phyloP scores from a whole-genome alignment of 1,140 invertebrate genomes.

The Pachyrhynchus sulphureomaculatus region DNA sequence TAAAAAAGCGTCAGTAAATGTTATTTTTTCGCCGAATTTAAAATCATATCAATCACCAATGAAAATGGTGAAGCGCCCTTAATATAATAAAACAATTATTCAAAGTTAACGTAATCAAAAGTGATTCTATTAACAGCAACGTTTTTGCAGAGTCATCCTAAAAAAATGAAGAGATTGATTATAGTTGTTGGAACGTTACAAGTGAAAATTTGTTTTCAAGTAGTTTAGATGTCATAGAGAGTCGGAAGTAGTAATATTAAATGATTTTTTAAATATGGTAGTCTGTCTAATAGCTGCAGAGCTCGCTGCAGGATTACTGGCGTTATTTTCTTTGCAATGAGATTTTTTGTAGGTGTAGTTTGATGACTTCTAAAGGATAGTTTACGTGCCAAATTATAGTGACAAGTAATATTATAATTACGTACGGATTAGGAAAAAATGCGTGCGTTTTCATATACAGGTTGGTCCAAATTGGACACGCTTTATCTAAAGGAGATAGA shows the following conservation, averaged over 20 bases:
- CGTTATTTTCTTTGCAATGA: too few relatives aligned
- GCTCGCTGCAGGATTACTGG: neutral
- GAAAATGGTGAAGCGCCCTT: constrained; percentile 17
- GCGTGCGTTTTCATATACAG: too few relatives aligned
- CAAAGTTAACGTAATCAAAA: constrained; percentile 29
- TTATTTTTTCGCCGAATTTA: constrained; percentile 28
- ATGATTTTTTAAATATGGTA: constrained; percentile 8
- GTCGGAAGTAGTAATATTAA: constrained; percentile 12
- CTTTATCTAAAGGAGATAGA: too few relatives aligned
- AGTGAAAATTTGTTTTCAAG: constrained; percentile 29
- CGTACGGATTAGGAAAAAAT: too few relatives aligned
- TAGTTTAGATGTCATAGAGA: constrained; percentile 21
- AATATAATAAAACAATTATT: constrained; percentile 34
- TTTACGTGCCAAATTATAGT: too few relatives aligned
- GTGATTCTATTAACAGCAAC: constrained; percentile 28
- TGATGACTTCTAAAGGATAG: too few relatives aligned
- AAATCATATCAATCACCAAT: constrained; percentile 30
- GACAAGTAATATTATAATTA: too few relatives aligned
- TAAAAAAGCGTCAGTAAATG: constrained; percentile 21
- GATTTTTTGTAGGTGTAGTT: too few relatives aligned
- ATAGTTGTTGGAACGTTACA: constrained; percentile 26
- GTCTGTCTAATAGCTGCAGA: neutral
- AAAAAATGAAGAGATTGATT: constrained; percentile 29
- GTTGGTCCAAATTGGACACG: too few relatives aligned
- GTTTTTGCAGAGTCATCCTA: constrained; percentile 26